phyloP scores from a whole-genome alignment of 2,888 invertebrate genomes.

The Alloscopus bannaensis region DNA sequence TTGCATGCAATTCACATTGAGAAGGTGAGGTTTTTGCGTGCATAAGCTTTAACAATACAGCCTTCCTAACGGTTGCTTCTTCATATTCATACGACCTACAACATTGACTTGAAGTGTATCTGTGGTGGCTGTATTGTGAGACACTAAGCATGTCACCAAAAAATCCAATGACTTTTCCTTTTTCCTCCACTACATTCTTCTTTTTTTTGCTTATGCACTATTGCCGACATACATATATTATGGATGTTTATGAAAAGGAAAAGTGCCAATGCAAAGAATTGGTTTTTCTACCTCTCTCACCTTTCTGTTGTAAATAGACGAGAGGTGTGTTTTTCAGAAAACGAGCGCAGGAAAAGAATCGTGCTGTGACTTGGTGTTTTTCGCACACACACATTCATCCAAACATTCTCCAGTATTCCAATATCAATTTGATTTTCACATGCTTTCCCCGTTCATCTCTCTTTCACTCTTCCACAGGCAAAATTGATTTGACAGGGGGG shows the following conservation, averaged over 20 bases:
- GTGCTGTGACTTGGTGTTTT: neutral
- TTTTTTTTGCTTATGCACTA: too few species aligned
- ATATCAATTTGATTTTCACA: too few species aligned
- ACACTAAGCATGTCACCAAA: neutral
- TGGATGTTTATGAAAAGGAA: too few species aligned
- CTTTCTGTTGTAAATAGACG: too few species aligned
- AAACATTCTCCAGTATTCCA: too few species aligned
- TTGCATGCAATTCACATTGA: neutral
- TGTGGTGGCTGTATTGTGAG: too few species aligned
- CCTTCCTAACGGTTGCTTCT: neutral
- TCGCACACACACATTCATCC: neutral
- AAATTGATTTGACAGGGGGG: conserved; percentile 12
- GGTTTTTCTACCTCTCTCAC: too few species aligned
- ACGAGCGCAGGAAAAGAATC: neutral
- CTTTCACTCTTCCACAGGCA: too few species aligned
- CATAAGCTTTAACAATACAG: conserved; percentile 1
- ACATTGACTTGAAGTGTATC: conserved; percentile 13
- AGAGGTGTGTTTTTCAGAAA: too few species aligned
- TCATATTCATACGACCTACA: neutral
- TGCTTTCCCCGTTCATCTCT: too few species aligned
- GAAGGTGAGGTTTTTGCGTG: neutral
- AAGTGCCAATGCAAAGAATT: too few species aligned
- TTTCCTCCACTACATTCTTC: neutral
- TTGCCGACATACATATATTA: too few species aligned
- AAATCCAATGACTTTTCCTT: conserved; percentile 23